Percentiles rank a stretch among this genome's conserved stretches.
Evolutionary conservation across 2,888 invertebrate genomes (phyloP).

Genomic region (Meiosimyza platycephala): DNA sequence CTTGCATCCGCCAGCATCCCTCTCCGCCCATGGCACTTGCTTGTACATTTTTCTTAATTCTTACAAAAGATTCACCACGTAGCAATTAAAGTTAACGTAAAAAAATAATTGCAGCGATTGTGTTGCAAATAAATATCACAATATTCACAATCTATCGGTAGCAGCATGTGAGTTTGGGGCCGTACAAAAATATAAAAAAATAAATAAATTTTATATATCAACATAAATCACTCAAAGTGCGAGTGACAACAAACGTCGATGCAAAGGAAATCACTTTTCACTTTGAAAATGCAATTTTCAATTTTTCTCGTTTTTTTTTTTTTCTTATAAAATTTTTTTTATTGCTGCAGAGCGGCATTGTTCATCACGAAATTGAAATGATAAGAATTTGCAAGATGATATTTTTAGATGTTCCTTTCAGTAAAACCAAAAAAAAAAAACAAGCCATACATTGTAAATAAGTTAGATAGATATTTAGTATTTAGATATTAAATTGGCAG

Average conservation of each 20-base stretch:
- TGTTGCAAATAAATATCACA: too few relatives aligned
- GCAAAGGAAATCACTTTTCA: conserved; percentile 32
- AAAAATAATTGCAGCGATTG: conserved; percentile 23
- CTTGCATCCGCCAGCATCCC: background rate
- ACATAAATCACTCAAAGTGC: conserved; percentile 65
- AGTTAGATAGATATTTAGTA: background rate
- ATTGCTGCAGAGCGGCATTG: conserved; percentile 14
- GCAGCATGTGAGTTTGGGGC: background rate
- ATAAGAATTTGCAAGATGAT: conserved; percentile 15
- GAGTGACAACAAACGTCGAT: conserved; percentile 60
- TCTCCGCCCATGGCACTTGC: too few relatives aligned
- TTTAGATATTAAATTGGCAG: conserved; percentile 8
- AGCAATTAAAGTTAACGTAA: background rate
- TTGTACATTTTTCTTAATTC: too few relatives aligned
- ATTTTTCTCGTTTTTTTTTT: too few relatives aligned
- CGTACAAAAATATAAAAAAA: conserved; percentile 6
- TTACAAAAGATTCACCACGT: background rate
- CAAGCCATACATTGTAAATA: background rate
- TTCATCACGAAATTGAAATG: background rate
- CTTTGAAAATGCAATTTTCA: conserved; percentile 2
- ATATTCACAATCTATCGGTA: background rate
- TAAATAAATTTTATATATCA: conserved; percentile 29
- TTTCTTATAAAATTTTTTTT: background rate
- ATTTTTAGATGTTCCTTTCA: conserved; percentile 7
- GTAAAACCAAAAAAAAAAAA: background rate